These are phyloP conservation scores for Trachelus tabidus DNA, from an alignment of 2,888 invertebrate species.

Conservation along the genomic window DNA sequence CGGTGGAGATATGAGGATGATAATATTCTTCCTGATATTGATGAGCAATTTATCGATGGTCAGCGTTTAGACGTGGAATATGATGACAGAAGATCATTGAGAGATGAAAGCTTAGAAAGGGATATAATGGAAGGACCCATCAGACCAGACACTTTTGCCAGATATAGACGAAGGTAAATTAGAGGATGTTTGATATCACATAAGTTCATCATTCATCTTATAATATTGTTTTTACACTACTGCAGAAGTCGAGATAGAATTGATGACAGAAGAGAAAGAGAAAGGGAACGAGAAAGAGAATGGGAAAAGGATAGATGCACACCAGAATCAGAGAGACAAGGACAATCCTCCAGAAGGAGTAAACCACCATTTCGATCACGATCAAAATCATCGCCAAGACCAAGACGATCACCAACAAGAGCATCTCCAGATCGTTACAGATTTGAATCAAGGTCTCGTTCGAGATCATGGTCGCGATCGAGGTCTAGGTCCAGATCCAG, in stretches of 20 bases:
- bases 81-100: conserved; percentile 43
- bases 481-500: conserved; percentile 64
- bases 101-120: conserved; percentile 52
- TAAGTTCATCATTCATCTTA: background rate
- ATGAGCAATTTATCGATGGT: conserved; percentile 43
- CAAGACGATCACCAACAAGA: conserved; percentile 38
- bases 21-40: conserved; percentile 36
- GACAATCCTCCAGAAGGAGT: conserved; percentile 30
- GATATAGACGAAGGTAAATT: conserved; percentile 27
- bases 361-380: conserved; percentile 23
- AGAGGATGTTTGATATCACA: background rate
- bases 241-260: conserved; percentile 31
- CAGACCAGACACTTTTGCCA: conserved; percentile 21
- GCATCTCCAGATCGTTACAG: conserved; percentile 40
- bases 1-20: conserved; percentile 49
- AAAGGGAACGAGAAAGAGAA: conserved; percentile 30
- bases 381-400: conserved; percentile 21
- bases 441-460: conserved; percentile 45
- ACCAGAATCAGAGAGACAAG: conserved; percentile 44
- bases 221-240: background rate
- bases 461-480: conserved; percentile 47
- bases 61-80: conserved; percentile 42
- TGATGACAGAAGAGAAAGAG: conserved; percentile 37
- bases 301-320: conserved; percentile 52
- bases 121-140: conserved; percentile 45